Base-by-base conservation (phyloP, 1,140 invertebrate species). In the Nautilus pompilius region DNA sequence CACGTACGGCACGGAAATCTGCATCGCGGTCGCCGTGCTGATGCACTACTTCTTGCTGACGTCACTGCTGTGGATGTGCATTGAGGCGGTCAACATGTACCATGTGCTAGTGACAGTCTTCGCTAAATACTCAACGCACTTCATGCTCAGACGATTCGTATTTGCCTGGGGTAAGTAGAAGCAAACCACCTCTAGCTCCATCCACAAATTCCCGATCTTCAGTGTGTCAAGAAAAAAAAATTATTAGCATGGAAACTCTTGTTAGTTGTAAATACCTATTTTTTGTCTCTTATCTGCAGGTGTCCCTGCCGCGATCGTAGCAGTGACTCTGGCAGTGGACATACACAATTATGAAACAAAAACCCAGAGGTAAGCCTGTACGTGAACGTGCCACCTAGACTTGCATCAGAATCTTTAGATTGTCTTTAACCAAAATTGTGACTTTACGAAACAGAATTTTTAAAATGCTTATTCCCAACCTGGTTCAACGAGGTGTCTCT, bases 51-150 rank as follows among this genome's bases (percentile, higher is more conserved):
- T 85, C 62, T 67, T 86, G 33, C 62, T 86, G 34, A 76, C 83
- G 3, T 83, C 84, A 20, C 70, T 87, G 34, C 72, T 79, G 46
- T 87, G 86, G 86, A 87, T 86, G 85, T 72, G 84, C 41, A 80
- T 86, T 4, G 85, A 87, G 62, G 86, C 85, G 2, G 65, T 83
- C 22, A 83, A 86, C 68, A 86, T 87, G 85, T 86, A 86, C 71
- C 84, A 85, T 30, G 75, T 87, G 10, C 76, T 87, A 2, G 83
- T 87, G 33, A 83, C 82, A n/a, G 86, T 87, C 0, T 87, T 87
- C 65, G 70, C 67, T 61, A 83, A 84, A 29, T 80, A 84, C 29
- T 83, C 86, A 29, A 80, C 78, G 3, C 74, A 78, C 28, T 87
- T 87, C 66, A 82, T 87, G 73, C 51, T 85, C 15, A 87, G 87